Evolutionary conservation across 2,797 vertebrate species (phyloP), one percentile per base, ranked within the genome.

Genomic region (Melanotaenia maccullochi): DNA sequence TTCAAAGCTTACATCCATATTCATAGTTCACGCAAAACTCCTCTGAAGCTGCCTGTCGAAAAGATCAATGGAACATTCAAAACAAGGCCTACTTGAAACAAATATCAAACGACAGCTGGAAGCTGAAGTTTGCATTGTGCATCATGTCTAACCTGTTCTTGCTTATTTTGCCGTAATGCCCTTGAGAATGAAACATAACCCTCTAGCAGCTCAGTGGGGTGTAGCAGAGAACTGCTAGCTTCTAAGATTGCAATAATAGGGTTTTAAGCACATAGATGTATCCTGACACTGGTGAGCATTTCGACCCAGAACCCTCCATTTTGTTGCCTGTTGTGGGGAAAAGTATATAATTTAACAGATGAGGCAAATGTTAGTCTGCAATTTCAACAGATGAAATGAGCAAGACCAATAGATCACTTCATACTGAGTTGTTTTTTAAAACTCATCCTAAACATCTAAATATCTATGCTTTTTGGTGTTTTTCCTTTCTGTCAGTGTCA

Each of bases 1-100:
- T 86, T 90, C 86, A 89, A 87, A 91, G 85, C 87, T 55, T 60
- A 66, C 79, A 89, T 91, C 68, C 82, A 90, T 91, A 91, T 91
- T 92, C 85, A 92, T 88, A 59, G 82, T 74, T 75, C 70, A 76
- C 60, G 51, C 42, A 54, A 28, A 75, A 75, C 77, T 87, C 78
- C 63, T 87, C 77, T 90, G 82, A 89, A 88, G 82, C 86, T 65
- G 76, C 67, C 82, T 62, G 79, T 81, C 61, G 7, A 58, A 63
- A 87, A 88, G 78, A 89, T 92, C 82, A 90, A 89, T 87, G 72
- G 81, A 76, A 28, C 84, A 89, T 83, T 86, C 70, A 83, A 85
- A 90, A 89, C 73, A 74, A 83, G 75, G 72, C 73, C 84, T 84
- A 79, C 73, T 56, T 83, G 76, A 77, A 82, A 76, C 65, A 75